Percentiles rank a stretch among this genome's conserved stretches.
phyloP scores from a whole-genome alignment of 2,113 vertebrate species.

The Rostratula benghalensis region DNA sequence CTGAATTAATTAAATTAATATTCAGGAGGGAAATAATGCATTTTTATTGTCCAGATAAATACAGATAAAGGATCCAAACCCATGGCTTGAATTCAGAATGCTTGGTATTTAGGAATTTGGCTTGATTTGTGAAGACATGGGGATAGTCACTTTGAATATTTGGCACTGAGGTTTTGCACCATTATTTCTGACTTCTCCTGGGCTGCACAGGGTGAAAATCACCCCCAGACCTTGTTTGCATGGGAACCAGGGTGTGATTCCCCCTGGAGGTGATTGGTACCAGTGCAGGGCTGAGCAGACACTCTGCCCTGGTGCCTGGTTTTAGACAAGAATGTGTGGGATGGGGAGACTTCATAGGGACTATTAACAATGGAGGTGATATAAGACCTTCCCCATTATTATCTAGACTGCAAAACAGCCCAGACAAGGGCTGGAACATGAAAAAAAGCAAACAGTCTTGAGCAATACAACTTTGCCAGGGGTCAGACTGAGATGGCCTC shows the following conservation, averaged over 20 bases:
- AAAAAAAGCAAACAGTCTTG: not conserved
- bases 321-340: not conserved
- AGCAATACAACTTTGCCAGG: fast-evolving
- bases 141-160: not conserved
- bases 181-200: not conserved
- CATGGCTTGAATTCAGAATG: not conserved
- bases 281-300: not conserved
- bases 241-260: not conserved
- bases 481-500: not conserved
- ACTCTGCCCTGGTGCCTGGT: not conserved
- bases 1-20: slow-evolving; percentile 6
- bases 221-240: not conserved
- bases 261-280: fast-evolving
- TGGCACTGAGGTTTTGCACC: not conserved
- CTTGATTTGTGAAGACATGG: not conserved
- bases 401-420: not conserved
- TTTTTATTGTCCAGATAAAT: not conserved
- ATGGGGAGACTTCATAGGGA: not conserved
- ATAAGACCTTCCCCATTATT: not conserved
- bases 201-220: not conserved
- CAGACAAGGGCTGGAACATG: not conserved
- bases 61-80: not conserved
- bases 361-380: not conserved
- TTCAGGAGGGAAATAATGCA: not conserved
- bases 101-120: not conserved